phyloP scores from a whole-genome alignment of 2,113 vertebrate genomes.

The Hassar affinis region DNA sequence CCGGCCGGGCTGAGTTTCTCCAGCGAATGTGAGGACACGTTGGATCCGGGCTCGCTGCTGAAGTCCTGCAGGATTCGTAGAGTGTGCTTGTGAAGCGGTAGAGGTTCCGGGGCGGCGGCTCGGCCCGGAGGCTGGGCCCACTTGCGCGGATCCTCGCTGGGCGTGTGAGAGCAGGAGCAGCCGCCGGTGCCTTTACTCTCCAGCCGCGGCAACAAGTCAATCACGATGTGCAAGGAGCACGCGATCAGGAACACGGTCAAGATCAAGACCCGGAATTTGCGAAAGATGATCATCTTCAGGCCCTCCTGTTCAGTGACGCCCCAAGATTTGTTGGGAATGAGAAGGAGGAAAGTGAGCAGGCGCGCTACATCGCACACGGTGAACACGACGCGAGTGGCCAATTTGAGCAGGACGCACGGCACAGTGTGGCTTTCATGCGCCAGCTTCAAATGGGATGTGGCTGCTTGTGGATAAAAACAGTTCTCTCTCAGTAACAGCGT shows the following conservation, averaged over 20 bases:
- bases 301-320: constrained; percentile 68
- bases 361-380: constrained; percentile 78
- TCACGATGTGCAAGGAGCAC: constrained; percentile 92
- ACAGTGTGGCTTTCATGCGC: constrained; percentile 71
- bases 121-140: constrained; percentile 54
- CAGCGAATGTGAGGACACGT: constrained; percentile 82
- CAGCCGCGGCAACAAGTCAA: constrained; percentile 89
- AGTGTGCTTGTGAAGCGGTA: constrained; percentile 90
- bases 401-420: constrained; percentile 67
- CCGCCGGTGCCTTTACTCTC: constrained; percentile 74
- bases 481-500: constrained; percentile 14
- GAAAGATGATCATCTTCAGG: constrained; percentile 89
- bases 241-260: constrained; percentile 88
- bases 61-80: constrained; percentile 91
- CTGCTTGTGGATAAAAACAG: background rate
- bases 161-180: constrained; percentile 82
- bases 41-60: constrained; percentile 88
- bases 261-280: constrained; percentile 89
- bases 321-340: constrained; percentile 71
- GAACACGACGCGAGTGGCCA: constrained; percentile 74
- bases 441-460: constrained; percentile 58
- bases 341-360: constrained; percentile 71
- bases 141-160: constrained; percentile 70
- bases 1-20: constrained; percentile 70
- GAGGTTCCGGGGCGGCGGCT: constrained; percentile 19